phyloP scores from a whole-genome alignment of 2,113 vertebrate genomes.

The Thamnophis sirtalis region DNA sequence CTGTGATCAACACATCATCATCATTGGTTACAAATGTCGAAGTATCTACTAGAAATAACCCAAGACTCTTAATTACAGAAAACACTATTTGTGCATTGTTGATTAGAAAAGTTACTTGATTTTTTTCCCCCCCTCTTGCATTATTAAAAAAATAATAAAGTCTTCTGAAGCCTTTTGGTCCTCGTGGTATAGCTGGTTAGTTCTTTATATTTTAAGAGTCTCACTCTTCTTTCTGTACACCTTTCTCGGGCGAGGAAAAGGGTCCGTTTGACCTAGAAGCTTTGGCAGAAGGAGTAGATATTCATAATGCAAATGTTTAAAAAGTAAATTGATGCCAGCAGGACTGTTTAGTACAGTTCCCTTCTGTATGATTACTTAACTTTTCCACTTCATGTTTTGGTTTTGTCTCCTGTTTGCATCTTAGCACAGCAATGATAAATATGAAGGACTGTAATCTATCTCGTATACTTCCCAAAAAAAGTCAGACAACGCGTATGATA shows the following conservation, averaged over 20 bases:
- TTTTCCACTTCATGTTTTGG: slow-evolving; percentile 31
- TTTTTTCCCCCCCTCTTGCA: slow-evolving; percentile 54
- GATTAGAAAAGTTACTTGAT: slow-evolving; percentile 67
- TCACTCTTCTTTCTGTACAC: slow-evolving; percentile 75
- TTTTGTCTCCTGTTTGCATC: slow-evolving; percentile 33
- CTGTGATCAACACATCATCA: slow-evolving; percentile 59
- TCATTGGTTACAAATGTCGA: slow-evolving; percentile 66
- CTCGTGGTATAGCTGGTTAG: slow-evolving; percentile 65
- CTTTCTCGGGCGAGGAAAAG: slow-evolving; percentile 61
- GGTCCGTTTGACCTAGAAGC: slow-evolving; percentile 79
- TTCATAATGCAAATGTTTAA: slow-evolving; percentile 65
- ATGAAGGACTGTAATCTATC: slow-evolving; percentile 10
- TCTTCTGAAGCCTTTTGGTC: slow-evolving; percentile 76
- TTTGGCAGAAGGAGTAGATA: slow-evolving; percentile 80
- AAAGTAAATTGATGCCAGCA: slow-evolving; percentile 48
- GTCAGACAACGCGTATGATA: slow-evolving; percentile 20
- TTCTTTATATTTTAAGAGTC: slow-evolving; percentile 60
- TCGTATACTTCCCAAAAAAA: slow-evolving; percentile 37
- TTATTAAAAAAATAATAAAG: slow-evolving; percentile 62
- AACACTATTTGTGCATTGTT: slow-evolving; percentile 53
- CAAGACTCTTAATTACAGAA: slow-evolving; percentile 53
- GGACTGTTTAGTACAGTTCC: slow-evolving; percentile 32
- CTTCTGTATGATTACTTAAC: slow-evolving; percentile 19
- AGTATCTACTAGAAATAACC: slow-evolving; percentile 60
- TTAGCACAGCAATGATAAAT: slow-evolving; percentile 36